phyloP scores from a whole-genome alignment of 2,797 vertebrate species.

The Trachops cirrhosus region DNA sequence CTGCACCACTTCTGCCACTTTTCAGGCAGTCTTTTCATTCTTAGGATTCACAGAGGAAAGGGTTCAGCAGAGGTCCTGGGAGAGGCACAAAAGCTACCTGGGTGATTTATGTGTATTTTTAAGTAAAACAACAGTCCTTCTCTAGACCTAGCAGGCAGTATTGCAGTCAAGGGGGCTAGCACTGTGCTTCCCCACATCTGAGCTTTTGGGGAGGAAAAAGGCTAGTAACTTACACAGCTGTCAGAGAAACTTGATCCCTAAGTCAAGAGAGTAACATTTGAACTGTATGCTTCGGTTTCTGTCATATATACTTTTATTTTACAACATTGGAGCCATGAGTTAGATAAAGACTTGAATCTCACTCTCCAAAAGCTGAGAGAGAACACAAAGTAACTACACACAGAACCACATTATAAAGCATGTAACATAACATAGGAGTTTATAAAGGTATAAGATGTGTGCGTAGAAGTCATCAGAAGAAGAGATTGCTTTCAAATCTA shows the following conservation, averaged over 20 bases:
- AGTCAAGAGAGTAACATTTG: not conserved
- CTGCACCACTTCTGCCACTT: not conserved
- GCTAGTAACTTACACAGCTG: not conserved
- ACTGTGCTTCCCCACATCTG: not conserved
- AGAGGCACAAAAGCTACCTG: not conserved
- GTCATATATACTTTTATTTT: not conserved
- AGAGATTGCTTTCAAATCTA: not conserved
- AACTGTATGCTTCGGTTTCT: not conserved
- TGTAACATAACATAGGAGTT: not conserved
- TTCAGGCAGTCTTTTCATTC: not conserved
- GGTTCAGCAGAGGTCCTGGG: conserved; percentile 38
- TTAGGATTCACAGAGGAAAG: conserved; percentile 10
- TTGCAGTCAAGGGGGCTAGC: not conserved
- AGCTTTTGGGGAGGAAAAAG: not conserved
- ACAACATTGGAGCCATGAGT: not conserved
- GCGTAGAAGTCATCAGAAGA: not conserved
- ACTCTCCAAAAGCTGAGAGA: not conserved
- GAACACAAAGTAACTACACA: not conserved
- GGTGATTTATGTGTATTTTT: conserved; percentile 22
- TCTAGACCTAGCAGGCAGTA: not conserved
- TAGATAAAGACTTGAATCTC: not conserved
- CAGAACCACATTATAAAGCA: not conserved
- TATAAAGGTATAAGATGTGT: not conserved
- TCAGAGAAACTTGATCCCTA: not conserved
- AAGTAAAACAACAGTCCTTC: not conserved